A percentile compares a stretch with the other conserved stretches of the same genome.
phyloP scores from a whole-genome alignment of 2,113 vertebrate species.

The Cebidichthys violaceus region DNA sequence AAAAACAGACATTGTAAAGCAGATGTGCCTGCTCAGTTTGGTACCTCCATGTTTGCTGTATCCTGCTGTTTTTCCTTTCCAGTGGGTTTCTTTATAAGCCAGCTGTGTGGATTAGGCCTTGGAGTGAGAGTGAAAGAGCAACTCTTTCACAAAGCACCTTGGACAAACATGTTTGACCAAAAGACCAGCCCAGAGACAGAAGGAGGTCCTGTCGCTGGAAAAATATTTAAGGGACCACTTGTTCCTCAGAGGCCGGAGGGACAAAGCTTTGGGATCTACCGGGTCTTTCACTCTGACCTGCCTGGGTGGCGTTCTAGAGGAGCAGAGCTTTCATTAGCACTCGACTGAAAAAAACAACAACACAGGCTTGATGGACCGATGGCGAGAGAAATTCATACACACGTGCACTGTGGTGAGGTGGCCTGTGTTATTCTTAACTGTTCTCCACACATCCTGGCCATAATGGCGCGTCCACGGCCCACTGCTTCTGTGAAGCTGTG shows the following conservation, averaged over 20 bases:
- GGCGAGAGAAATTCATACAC: slow-evolving; percentile 31
- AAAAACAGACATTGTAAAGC: slow-evolving; percentile 24
- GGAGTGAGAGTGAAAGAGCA: slow-evolving; percentile 51
- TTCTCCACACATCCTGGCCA: slow-evolving; percentile 64
- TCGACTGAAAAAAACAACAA: slow-evolving; percentile 54
- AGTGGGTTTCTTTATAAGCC: slow-evolving; percentile 42
- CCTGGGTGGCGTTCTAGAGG: slow-evolving; percentile 41
- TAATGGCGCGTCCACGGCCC: slow-evolving; percentile 61
- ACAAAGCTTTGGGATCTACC: slow-evolving; percentile 60
- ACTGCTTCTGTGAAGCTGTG: slow-evolving; percentile 56
- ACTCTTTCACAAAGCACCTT: slow-evolving; percentile 57
- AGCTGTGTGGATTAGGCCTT: slow-evolving; percentile 44
- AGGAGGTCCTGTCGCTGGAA: slow-evolving; percentile 39
- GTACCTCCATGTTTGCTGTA: slow-evolving; percentile 47
- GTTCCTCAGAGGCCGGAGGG: slow-evolving; percentile 47
- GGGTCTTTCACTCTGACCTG: slow-evolving; percentile 59
- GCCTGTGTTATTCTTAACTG: slow-evolving; percentile 56
- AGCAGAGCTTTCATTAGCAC: slow-evolving; percentile 66
- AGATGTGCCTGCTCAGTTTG: slow-evolving; percentile 8
- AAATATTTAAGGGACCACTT: slow-evolving; percentile 64
- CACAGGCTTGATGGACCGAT: slow-evolving; percentile 28
- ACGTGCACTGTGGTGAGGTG: slow-evolving; percentile 21
- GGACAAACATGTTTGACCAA: slow-evolving; percentile 64
- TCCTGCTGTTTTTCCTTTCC: slow-evolving; percentile 51
- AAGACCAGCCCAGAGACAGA: slow-evolving; percentile 33